Percentiles rank a stretch among this genome's conserved stretches.
These are phyloP conservation scores for Tuberolachnus salignus DNA, from an alignment of 2,888 invertebrate genomes.

Conservation along the genomic window DNA sequence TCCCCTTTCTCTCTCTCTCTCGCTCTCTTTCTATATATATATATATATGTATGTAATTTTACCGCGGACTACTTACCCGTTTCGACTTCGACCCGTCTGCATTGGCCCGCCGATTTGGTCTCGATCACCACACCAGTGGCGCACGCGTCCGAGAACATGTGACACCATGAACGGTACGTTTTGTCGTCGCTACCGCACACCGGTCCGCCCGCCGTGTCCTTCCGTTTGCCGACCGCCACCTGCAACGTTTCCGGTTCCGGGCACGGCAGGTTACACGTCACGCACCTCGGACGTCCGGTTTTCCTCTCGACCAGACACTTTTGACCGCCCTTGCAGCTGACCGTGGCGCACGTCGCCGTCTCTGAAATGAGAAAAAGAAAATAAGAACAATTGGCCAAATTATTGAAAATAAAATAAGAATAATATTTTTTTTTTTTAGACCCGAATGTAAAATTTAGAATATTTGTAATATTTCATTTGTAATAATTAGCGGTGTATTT, in stretches of 20 bases:
- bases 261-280: slow-evolving; percentile 66
- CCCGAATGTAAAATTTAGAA: too few species aligned
- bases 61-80: background rate
- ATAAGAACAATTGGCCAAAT: too few species aligned
- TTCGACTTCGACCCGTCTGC: slow-evolving; percentile 60
- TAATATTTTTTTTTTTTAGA: too few species aligned
- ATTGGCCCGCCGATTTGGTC: slow-evolving; percentile 72
- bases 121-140: slow-evolving; percentile 74
- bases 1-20: too few species aligned
- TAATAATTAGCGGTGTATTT: too few species aligned
- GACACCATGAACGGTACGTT: slow-evolving; percentile 79
- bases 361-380: slow-evolving; percentile 63
- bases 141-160: slow-evolving; percentile 79
- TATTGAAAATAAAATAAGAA: too few species aligned
- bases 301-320: slow-evolving; percentile 71
- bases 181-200: slow-evolving; percentile 77
- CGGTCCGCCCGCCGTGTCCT: slow-evolving; percentile 59
- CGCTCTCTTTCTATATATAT: too few species aligned
- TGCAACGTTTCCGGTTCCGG: slow-evolving; percentile 54
- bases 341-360: slow-evolving; percentile 71
- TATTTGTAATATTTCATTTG: too few species aligned
- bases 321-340: slow-evolving; percentile 72
- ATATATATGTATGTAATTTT: too few species aligned
- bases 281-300: slow-evolving; percentile 74
- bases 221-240: slow-evolving; percentile 18